Percentiles rank a stretch among this genome's conserved stretches.
Evolutionary conservation across 2,888 invertebrate genomes (phyloP).

Genomic region (Nudaria mundana): DNA sequence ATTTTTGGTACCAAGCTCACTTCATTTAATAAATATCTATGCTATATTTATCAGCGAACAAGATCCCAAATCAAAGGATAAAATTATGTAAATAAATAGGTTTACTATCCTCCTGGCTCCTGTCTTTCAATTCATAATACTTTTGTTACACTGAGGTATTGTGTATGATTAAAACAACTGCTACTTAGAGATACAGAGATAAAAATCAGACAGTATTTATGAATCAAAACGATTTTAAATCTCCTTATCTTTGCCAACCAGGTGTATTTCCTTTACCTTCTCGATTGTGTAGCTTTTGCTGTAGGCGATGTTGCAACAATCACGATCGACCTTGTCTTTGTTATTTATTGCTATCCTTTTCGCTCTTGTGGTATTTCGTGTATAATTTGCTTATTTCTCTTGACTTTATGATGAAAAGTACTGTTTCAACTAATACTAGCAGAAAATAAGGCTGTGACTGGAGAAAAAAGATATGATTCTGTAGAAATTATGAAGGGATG

Average conservation of each 20-base stretch:
- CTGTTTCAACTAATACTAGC: conserved; percentile 24
- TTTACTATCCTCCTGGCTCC: too few relatives aligned
- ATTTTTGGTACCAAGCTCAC: too few relatives aligned
- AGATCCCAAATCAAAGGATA: too few relatives aligned
- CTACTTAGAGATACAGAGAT: too few relatives aligned
- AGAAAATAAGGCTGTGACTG: conserved; percentile 28
- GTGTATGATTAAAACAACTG: too few relatives aligned
- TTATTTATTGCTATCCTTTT: conserved; percentile 46
- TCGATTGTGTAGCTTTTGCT: conserved; percentile 53
- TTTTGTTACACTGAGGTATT: conserved; percentile 8
- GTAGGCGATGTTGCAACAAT: conserved; percentile 55
- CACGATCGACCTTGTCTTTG: conserved; percentile 62
- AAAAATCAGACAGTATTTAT: conserved; percentile 38
- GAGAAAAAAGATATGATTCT: conserved; percentile 43
- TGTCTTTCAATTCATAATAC: too few relatives aligned
- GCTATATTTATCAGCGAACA: too few relatives aligned
- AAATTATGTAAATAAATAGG: too few relatives aligned
- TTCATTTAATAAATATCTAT: too few relatives aligned
- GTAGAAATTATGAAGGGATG: conserved; percentile 60
- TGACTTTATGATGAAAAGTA: conserved; percentile 16
- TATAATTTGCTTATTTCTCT: conserved; percentile 6
- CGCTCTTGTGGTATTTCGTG: conserved; percentile 19
- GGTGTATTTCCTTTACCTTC: conserved; percentile 59
- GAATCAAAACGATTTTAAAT: conserved; percentile 46
- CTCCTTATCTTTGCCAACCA: conserved; percentile 58